Evolutionary conservation across 2,113 vertebrate species (phyloP), one percentile per base, ranked within the genome.

Genomic region (Ciconia maguari): DNA sequence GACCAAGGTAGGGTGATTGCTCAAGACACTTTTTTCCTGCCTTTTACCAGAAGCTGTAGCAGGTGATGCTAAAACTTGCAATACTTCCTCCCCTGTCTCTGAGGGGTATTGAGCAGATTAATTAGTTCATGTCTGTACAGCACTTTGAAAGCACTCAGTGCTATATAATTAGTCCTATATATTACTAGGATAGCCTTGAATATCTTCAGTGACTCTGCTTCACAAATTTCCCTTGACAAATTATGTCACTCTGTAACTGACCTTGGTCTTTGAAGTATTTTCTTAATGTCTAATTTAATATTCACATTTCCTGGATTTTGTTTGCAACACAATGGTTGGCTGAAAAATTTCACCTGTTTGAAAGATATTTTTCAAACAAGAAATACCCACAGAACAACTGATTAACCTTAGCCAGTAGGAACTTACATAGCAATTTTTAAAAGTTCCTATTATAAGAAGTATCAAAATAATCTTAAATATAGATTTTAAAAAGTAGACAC

Each of bases 71-170:
- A 64, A 89, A 89, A 93, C 24, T 80, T 86, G 22, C 46, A 78
- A 29, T 70, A 34, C 29, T 80, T 93, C 25, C 5, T 19, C 6
- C 62, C 12, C 38, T 62, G 27, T 85, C 74, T 92, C 92, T 76
- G 32, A 94, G 2, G 21, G 14, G 18, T 72, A 54, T 55, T 86
- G 66, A 92, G 55, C 48, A 94, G 58, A 97, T 95, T 91, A 96
- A 95, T 96, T 96, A 90, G 75, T 90, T 95, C 84, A 60, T 86
- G 84, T 86, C 78, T 72, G 61, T 85, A 94, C 54, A 94, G 58
- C 52, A 85, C 34, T 94, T 81, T 88, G 78, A 90, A 97, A 94
- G 82, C 34, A 94, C 58, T 80, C 84, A 91, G 62, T 86, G 32
- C 46, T 88, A 52, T 90, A 61, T 89, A 95, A 86, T 93, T 95